Evolutionary conservation across 2,797 vertebrate genomes (phyloP).

Genomic region (Myotis planiceps): DNA sequence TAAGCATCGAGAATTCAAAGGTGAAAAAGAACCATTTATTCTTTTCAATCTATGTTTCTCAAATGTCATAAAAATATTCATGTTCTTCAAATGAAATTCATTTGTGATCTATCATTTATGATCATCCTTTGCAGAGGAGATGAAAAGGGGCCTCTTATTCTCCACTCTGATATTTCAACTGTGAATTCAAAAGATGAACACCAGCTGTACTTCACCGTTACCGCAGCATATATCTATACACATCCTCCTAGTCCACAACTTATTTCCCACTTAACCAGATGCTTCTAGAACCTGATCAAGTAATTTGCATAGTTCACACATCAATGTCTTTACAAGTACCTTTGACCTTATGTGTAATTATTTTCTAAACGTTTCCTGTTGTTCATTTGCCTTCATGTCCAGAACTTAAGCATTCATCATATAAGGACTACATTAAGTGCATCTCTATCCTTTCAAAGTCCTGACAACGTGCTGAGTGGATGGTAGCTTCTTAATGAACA

Average conservation of each 20-base stretch:
- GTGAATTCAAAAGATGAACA: background rate
- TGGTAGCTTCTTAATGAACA: background rate
- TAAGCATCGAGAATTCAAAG: background rate
- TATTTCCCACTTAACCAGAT: background rate
- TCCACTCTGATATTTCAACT: background rate
- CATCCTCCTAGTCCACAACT: background rate
- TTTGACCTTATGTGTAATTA: background rate
- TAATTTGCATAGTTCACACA: background rate
- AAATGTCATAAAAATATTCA: background rate
- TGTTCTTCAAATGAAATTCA: background rate
- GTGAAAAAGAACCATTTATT: background rate
- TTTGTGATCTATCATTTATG: background rate
- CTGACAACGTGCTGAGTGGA: background rate
- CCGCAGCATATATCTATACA: background rate
- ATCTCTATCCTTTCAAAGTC: background rate
- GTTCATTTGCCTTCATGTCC: background rate
- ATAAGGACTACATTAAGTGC: background rate
- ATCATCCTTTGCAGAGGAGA: constrained; percentile 9
- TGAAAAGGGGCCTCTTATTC: background rate
- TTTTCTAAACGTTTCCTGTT: background rate
- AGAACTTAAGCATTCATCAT: background rate
- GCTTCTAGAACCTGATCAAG: background rate
- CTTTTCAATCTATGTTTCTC: background rate
- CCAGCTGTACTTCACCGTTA: background rate
- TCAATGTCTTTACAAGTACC: background rate